phyloP scores from a whole-genome alignment of 2,888 invertebrate genomes.

The Lithodes maja region DNA sequence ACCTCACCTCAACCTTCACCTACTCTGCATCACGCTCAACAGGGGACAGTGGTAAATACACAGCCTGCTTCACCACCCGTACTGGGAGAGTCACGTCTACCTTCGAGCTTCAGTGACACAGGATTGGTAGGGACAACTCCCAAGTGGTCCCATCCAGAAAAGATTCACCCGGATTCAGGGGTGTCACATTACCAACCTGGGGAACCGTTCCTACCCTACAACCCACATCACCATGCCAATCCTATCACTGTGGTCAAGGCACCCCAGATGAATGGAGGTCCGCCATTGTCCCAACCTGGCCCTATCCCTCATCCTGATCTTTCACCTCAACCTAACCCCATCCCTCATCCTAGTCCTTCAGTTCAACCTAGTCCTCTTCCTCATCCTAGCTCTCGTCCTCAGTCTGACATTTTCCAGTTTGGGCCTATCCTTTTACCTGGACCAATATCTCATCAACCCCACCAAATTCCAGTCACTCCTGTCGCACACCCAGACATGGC shows the following conservation, averaged over 20 bases:
- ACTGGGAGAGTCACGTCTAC: background rate
- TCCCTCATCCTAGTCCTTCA: background rate
- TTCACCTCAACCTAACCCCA: background rate
- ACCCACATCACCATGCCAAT: slow-evolving; percentile 48
- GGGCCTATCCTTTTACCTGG: background rate
- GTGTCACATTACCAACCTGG: slow-evolving; percentile 66
- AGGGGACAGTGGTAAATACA: background rate
- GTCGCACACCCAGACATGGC: slow-evolving; percentile 29
- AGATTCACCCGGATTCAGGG: slow-evolving; percentile 63
- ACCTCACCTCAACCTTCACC: background rate
- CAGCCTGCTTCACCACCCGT: background rate
- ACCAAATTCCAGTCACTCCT: too few species aligned
- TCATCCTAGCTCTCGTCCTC: background rate
- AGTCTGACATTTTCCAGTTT: background rate
- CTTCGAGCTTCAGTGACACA: background rate
- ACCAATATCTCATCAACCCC: too few species aligned
- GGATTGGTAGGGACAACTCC: background rate
- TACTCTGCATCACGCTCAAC: background rate
- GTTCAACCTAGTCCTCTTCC: background rate
- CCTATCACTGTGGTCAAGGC: slow-evolving; percentile 61
- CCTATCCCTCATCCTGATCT: background rate
- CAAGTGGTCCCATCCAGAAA: slow-evolving; percentile 63
- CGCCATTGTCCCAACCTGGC: background rate
- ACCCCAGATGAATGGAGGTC: slow-evolving; percentile 13
- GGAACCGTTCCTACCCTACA: slow-evolving; percentile 61